Evolutionary conservation across 2,797 vertebrate species (phyloP), one percentile per base, ranked within the genome.

Genomic region (Diplodus puntazzo): DNA sequence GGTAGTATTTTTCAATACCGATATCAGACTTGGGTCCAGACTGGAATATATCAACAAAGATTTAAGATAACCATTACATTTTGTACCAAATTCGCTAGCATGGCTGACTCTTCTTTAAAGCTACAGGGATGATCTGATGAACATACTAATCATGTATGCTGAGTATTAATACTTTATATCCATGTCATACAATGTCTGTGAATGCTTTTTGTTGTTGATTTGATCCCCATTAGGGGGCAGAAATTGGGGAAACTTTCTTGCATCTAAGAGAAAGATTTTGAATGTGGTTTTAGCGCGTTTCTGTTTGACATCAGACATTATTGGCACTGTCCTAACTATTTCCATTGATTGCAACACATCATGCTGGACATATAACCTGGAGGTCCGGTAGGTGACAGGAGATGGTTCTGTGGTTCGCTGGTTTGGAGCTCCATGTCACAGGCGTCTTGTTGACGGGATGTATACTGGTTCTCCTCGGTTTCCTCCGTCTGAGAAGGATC

Each of bases 301-400:
- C 25, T 10, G 7, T 45, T 14, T 13, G 23, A 63, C 18, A 59
- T 11, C 20, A 21, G 21, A 49, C 46, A 46, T 13, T 9, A 18
- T 11, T 50, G 16, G 39, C 34, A 59, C 18, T 30, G 11, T 48
- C 27, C 34, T 25, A 85, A 53, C 13, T 77, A 11, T 52, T 55
- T 48, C 11, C 12, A 18, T 68, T 12, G 55, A 45, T 11, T 64
- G 14, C 9, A 23, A 25, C 2, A 67, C 11, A 81, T 17, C 25
- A 79, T 25, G 17, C 6, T 17, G 30, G 25, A 69, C 55, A 45
- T 55, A 18, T 64, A 91, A 97, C 96, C 96, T 96, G 93, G 81
- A 48, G 86, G 62, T 77, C 82, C 92, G 43, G 86, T 76, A 46
- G 92, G 94, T 54, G 95, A 95, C 4, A 85, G 81, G 11, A 91